These are phyloP conservation scores for Schlechtendalia chinensis DNA, from an alignment of 1,140 invertebrate species.

Conservation along the genomic window DNA sequence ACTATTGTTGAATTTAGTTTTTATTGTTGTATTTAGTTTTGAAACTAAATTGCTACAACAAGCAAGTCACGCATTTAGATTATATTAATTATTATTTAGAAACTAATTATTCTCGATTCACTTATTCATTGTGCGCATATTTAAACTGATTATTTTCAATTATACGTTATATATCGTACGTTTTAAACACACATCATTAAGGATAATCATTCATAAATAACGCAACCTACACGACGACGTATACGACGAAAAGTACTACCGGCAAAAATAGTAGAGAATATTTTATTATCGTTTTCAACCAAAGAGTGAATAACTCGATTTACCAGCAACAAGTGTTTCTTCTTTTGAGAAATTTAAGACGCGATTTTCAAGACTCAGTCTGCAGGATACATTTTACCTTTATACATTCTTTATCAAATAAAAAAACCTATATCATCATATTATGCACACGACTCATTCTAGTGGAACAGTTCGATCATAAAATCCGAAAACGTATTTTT, in stretches of 20 bases:
- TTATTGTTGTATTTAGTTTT: no score
- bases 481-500: conserved; percentile 18
- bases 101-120: no score
- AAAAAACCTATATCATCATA: neutral
- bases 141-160: no score
- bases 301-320: neutral
- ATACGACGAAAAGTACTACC: neutral
- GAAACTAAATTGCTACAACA: no score
- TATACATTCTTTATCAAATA: neutral
- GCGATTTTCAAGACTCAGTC: neutral
- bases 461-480: neutral
- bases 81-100: no score
- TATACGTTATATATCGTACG: no score
- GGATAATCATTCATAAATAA: no score
- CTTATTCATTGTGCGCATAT: no score
- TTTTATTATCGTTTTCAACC: neutral
- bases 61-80: no score
- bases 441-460: neutral
- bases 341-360: neutral
- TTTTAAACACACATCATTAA: no score
- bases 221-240: no score
- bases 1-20: no score
- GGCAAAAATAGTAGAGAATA: neutral
- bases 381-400: neutral
- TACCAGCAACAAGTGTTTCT: conserved; percentile 5